Base-by-base conservation (phyloP, 1,140 invertebrate genomes). In the Drosophila seguyi region DNA sequence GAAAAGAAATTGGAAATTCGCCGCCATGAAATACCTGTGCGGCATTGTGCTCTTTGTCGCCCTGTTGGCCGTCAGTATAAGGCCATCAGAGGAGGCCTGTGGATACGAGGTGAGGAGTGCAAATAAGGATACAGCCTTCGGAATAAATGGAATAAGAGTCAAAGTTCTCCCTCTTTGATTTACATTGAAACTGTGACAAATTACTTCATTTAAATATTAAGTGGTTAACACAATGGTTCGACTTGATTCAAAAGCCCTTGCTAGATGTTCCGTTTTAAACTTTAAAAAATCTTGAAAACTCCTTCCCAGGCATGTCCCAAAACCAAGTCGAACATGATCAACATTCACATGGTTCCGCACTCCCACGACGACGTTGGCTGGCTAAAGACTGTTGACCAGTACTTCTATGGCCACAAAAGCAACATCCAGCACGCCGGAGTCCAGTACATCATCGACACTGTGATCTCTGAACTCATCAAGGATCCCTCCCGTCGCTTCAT, bases 371-470 rank as follows among this genome's bases (percentile, higher is more conserved):
- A 99, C 93, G 97, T 98, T 1, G 98, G 98, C 13, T 99, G 98
- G 98, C 92, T 98, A 4, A 98, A 98, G 93, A 98, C 98, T 0
- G 96, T 98, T 0, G 97, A 98, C 92, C 97, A 99, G 90, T 99
- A 99, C 93, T 99, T 96, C 82, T 97, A 96, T 93, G 97, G 97
- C 83, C 95, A 95, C 95, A 80, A 93, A 22, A 94, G 95, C 20
- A 92, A 90, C 5, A 96, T 96, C 10, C 97, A 97, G 91, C 94
- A 95, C 38, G 97, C 96, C n/a, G 97, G 96, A 1, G 97, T 98
- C 0, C 96, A 97, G 90, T 98, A 98, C 85, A 99, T 99, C 72
- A 88, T 99, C 10, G 97, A 99, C 91, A 97, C 97, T 1, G 98
- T 98, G 0, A 93, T 99, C 13, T 93, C 95, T 25, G 96, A 97